Base-by-base conservation (phyloP, 2,797 vertebrate genomes). In the Coendou prehensilis region DNA sequence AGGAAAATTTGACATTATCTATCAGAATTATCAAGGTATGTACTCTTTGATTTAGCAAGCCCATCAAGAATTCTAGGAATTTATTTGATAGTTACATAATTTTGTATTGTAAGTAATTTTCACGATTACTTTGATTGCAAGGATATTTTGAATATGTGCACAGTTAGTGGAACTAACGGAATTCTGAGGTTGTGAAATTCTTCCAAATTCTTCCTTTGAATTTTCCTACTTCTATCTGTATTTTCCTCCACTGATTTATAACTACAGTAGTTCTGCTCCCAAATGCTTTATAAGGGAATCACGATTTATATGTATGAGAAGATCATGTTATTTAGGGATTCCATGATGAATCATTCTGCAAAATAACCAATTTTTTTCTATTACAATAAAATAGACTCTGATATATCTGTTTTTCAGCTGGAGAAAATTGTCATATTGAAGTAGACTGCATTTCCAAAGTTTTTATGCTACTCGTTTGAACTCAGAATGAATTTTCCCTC, bases 211-310 rank as follows among this genome's bases (percentile, higher is more conserved):
- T 91, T 71, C 8, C 22, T 11, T 90, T 88, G 52, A 57, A 45
- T 59, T 45, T 87, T 73, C 54, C 13, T 59, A 14, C 15, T 20
- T 87, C 28, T 80, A n/a, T 63, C 88, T 95, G 22, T n/a, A 18
- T 89, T 75, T 33, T 97, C 23, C 50, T n/a, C 41, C 80, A 56
- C 47, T 79, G 59, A 71, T 94, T 96, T 95, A 93, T 81, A 82
- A 93, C 47, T 75, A n/a, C 13, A 69, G 33, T 69, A 73, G 59
- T 79, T 79, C 52, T 84, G 47, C 41, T 92, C 84, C 63, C 73
- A 96, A 94, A 71, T 93, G 47, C 50, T 91, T 79, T 92, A 52
- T 30, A 89, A 71, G 20, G 13, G 18, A 95, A 89, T 95, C 91
- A 86, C 76, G 93, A 41, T 96, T 76, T 80, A 97, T 94, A 88